These are phyloP conservation scores for Asobara japonica DNA, from an alignment of 1,140 invertebrate genomes.

Conservation along the genomic window DNA sequence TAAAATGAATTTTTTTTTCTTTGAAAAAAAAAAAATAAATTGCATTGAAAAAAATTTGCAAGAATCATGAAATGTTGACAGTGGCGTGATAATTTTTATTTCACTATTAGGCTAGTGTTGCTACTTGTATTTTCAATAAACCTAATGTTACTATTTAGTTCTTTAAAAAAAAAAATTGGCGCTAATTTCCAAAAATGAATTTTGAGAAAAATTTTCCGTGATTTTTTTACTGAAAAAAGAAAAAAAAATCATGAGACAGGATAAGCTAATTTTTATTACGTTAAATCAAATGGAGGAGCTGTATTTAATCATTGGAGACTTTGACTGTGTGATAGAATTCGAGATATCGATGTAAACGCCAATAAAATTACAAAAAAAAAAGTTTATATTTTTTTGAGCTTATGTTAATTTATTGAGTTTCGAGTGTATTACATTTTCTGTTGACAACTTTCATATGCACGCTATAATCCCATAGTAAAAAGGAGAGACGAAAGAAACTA, in stretches of 20 bases:
- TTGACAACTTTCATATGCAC: too few species aligned
- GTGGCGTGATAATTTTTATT: conserved; percentile 8
- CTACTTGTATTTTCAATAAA: conserved; percentile 18
- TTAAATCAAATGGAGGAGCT: background rate
- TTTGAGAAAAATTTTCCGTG: background rate
- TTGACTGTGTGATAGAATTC: background rate
- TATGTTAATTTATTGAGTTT: too few species aligned
- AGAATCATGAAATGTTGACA: background rate
- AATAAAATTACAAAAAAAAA: background rate
- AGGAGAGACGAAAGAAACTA: too few species aligned
- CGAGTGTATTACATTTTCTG: too few species aligned
- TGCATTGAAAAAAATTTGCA: background rate
- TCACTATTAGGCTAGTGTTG: conserved; percentile 10
- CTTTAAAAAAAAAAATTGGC: conserved; percentile 6
- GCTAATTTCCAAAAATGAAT: background rate
- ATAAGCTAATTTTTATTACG: background rate
- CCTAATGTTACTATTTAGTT: conserved; percentile 14
- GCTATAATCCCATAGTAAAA: too few species aligned
- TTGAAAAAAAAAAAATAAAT: background rate
- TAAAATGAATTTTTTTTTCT: too few species aligned
- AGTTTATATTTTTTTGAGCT: background rate
- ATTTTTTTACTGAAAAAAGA: background rate
- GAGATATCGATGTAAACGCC: conserved; percentile 7
- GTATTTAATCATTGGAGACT: background rate
- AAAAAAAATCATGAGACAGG: background rate